These are phyloP conservation scores for Jacana jacana DNA, from an alignment of 2,113 vertebrate genomes.

Conservation along the genomic window DNA sequence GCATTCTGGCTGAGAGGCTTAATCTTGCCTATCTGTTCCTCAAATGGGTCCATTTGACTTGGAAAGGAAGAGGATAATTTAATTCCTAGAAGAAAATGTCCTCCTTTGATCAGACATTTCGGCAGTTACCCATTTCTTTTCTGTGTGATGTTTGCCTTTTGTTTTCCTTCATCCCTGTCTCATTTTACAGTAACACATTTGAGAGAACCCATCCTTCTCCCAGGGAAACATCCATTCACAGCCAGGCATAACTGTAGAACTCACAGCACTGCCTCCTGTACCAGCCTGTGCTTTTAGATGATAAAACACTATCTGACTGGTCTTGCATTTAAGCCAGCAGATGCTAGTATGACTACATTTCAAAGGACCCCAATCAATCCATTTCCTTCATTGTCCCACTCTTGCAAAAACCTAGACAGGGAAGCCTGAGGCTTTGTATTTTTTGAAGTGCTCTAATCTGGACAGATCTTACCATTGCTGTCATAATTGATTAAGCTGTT, in stretches of 20 bases:
- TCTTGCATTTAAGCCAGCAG: conserved; percentile 41
- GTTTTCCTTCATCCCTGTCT: neutral
- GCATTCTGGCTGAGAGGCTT: neutral
- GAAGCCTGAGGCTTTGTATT: conserved; percentile 57
- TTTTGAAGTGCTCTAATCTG: conserved; percentile 66
- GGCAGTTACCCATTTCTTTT: neutral
- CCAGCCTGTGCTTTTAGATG: neutral
- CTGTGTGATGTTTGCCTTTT: neutral
- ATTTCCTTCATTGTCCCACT: conserved; percentile 38
- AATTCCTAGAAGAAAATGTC: neutral
- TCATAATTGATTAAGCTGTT: conserved; percentile 69
- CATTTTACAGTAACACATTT: neutral
- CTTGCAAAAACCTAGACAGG: conserved; percentile 6
- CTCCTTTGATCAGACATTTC: conserved; percentile 20
- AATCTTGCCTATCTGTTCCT: conserved; percentile 25
- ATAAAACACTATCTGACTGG: neutral
- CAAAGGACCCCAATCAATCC: conserved; percentile 33
- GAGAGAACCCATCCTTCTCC: neutral
- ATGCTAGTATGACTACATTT: conserved; percentile 34
- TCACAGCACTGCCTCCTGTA: neutral
- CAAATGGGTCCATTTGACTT: conserved; percentile 25
- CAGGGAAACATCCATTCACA: neutral
- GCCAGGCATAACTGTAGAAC: neutral
- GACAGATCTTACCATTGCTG: conserved; percentile 65
- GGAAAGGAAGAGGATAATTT: conserved; percentile 50